Evolutionary conservation across 1,140 invertebrate genomes (phyloP).

Genomic region (Streblospio benedicti): DNA sequence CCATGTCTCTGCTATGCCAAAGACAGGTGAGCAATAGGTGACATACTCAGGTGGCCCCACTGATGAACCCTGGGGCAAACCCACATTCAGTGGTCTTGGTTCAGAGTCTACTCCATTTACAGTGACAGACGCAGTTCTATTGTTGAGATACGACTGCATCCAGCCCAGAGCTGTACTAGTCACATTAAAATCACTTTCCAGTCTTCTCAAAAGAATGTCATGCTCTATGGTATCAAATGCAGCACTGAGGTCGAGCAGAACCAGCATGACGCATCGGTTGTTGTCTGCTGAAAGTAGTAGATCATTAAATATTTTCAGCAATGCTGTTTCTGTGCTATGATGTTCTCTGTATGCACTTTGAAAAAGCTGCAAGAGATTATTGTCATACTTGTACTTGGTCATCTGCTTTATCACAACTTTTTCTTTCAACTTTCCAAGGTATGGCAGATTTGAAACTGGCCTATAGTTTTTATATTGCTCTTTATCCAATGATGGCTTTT

Average conservation of each 20-base stretch:
- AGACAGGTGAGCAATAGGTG: too few species aligned
- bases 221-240: background rate
- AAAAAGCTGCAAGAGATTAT: background rate
- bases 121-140: too few species aligned
- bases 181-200: too few species aligned
- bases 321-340: conserved; percentile 5
- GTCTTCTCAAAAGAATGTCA: background rate
- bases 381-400: background rate
- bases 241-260: background rate
- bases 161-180: too few species aligned
- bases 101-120: too few species aligned
- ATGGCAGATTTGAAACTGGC: background rate
- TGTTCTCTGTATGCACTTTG: background rate
- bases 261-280: background rate
- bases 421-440: background rate
- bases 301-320: background rate
- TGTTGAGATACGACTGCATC: too few species aligned
- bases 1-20: too few species aligned
- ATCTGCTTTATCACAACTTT: background rate
- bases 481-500: background rate
- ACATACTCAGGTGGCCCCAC: too few species aligned
- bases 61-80: too few species aligned
- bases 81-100: too few species aligned
- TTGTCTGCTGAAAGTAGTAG: background rate
- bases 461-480: background rate